Percentiles rank a stretch among this genome's conserved stretches.
phyloP scores from a whole-genome alignment of 2,797 vertebrate species.

The Helicolenus hilgendorfi region DNA sequence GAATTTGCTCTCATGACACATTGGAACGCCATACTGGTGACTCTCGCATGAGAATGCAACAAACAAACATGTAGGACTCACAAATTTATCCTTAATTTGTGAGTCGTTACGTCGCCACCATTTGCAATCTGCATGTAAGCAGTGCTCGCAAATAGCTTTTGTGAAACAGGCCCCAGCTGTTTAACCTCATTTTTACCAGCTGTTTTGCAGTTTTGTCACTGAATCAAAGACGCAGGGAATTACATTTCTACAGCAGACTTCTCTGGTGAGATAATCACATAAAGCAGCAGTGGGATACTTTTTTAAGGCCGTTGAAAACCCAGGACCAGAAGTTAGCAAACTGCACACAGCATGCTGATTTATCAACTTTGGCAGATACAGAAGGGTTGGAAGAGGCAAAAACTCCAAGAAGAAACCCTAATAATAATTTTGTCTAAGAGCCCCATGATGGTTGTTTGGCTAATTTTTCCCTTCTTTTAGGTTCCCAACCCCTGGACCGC shows the following conservation, averaged over 20 bases:
- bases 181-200: conserved; percentile 30
- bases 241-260: not conserved
- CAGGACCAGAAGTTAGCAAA: not conserved
- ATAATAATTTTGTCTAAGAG: not conserved
- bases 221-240: conserved; percentile 4
- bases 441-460: not conserved
- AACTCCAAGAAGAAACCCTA: not conserved
- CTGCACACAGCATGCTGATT: not conserved
- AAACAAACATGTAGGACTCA: not conserved
- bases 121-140: conserved; percentile 3
- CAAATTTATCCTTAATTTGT: not conserved
- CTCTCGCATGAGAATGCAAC: not conserved
- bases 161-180: conserved; percentile 30
- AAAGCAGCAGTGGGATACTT: not conserved
- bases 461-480: not conserved
- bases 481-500: not conserved
- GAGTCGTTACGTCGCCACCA: not conserved
- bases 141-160: not conserved
- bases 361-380: not conserved
- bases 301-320: not conserved
- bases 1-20: not conserved
- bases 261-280: not conserved
- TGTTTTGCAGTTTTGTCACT: conserved; percentile 13
- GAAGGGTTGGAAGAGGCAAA: not conserved
- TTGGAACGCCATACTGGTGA: not conserved